These are phyloP conservation scores for Cryptoblepharus egeriae DNA, from an alignment of 2,797 vertebrate species.

Conservation along the genomic window DNA sequence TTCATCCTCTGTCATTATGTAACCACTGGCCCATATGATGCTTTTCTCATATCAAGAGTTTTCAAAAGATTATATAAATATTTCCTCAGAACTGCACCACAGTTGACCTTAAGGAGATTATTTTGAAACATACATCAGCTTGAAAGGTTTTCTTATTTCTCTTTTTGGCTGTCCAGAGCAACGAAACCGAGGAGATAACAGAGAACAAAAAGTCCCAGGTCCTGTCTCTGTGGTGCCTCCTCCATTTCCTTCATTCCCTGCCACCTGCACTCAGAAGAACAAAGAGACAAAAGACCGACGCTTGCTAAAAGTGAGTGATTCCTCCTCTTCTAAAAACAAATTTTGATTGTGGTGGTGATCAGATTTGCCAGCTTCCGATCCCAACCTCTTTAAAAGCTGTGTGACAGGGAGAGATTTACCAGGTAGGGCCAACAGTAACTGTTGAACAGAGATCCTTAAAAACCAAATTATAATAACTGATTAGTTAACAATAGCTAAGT, in stretches of 20 bases:
- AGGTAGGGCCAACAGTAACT: neutral
- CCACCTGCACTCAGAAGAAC: conserved; percentile 80
- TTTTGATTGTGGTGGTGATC: neutral
- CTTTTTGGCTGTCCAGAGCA: conserved; percentile 83
- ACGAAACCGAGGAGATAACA: conserved; percentile 81
- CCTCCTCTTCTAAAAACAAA: neutral
- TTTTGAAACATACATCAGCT: neutral
- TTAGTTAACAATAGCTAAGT: too few species aligned
- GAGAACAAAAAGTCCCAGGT: conserved; percentile 83
- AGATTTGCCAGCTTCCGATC: neutral
- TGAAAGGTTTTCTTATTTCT: conserved; percentile 39
- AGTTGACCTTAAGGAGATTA: neutral
- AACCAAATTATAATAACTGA: neutral
- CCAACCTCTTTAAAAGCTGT: neutral
- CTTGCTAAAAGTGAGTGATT: conserved; percentile 83
- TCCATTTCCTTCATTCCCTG: conserved; percentile 84
- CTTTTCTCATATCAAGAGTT: neutral
- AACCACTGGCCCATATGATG: neutral
- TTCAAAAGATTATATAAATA: neutral
- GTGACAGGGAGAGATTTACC: neutral
- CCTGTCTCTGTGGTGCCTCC: conserved; percentile 81
- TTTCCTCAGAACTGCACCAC: neutral
- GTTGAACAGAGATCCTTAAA: neutral
- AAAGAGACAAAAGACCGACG: conserved; percentile 82
- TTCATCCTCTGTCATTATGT: neutral